Evolutionary conservation across 2,888 invertebrate species (phyloP).

Genomic region (Orthosia gracilis): DNA sequence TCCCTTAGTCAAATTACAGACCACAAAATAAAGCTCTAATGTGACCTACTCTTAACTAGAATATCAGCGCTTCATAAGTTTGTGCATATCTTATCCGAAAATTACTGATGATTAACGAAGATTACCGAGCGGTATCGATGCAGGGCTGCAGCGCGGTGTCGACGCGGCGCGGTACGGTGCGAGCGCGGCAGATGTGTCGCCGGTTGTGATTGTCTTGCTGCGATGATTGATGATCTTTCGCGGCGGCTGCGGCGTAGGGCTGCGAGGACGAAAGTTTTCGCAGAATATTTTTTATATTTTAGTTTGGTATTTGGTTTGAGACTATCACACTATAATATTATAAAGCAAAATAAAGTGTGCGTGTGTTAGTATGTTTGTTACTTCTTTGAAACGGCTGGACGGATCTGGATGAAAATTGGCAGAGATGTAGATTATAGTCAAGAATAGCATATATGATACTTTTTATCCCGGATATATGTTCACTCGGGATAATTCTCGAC

Average conservation of each 20-base stretch:
- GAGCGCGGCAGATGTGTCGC: slow-evolving; percentile 89
- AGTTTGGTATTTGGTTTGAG: background rate
- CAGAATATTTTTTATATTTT: slow-evolving; percentile 14
- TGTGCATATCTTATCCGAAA: slow-evolving; percentile 56
- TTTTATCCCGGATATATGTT: no score
- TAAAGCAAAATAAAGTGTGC: no score
- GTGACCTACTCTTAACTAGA: slow-evolving; percentile 24
- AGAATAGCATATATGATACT: no score
- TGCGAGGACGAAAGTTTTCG: slow-evolving; percentile 61
- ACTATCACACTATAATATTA: no score
- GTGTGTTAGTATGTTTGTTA: no score
- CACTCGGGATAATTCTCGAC: no score
- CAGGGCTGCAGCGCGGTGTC: slow-evolving; percentile 53
- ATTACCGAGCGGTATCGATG: slow-evolving; percentile 47
- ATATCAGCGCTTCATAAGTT: slow-evolving; percentile 24
- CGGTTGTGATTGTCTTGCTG: slow-evolving; percentile 91
- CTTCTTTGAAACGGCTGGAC: no score
- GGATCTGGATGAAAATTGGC: no score
- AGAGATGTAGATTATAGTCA: no score
- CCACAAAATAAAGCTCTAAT: background rate
- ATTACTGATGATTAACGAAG: slow-evolving; percentile 60
- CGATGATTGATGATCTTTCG: slow-evolving; percentile 90
- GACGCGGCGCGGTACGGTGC: slow-evolving; percentile 53
- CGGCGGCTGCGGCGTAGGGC: slow-evolving; percentile 83
- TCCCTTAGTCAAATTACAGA: background rate